A percentile compares a stretch with the other conserved stretches of the same genome.
Conservation (phyloP, 2,888 invertebrate species). For the Atherix ibis region DNA sequence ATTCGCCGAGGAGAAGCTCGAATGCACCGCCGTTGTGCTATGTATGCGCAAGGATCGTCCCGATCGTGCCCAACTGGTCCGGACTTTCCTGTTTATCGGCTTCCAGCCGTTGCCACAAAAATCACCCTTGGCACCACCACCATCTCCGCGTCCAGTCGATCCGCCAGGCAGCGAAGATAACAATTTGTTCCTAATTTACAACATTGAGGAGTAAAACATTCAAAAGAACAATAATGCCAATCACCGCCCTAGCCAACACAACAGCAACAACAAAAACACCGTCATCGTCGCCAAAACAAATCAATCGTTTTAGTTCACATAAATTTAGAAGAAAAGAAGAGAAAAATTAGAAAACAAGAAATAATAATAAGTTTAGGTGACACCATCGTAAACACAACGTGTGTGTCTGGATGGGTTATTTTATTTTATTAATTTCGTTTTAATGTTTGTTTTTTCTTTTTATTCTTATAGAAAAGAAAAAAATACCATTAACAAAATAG, state of each 20-base stretch:
- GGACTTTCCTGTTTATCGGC: conserved; percentile 95
- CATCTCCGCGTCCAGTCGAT: no score
- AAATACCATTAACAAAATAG: no score
- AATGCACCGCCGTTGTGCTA: conserved; percentile 58
- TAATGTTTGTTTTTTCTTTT: no score
- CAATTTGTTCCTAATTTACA: conserved; percentile 38
- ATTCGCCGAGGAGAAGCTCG: conserved; percentile 86
- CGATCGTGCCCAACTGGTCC: conserved; percentile 73
- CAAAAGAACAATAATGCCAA: conserved; percentile 3
- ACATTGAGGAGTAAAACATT: conserved; percentile 29
- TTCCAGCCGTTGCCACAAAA: conserved; percentile 76
- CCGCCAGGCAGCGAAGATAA: conserved; percentile 39
- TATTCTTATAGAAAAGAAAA: no score
- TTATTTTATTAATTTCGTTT: no score
- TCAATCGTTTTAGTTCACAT: background rate
- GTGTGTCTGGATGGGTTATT: no score
- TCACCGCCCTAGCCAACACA: background rate
- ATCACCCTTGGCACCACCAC: conserved; percentile 55
- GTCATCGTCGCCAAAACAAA: background rate
- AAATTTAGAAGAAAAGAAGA: background rate
- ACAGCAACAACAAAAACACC: background rate
- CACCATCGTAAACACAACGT: no score
- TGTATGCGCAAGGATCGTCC: conserved; percentile 69
- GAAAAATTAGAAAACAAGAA: no score
- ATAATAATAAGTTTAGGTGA: no score